A percentile compares a stretch with the other conserved stretches of the same genome.
Conservation (phyloP, 2,797 vertebrate genomes). For the Gephyroberyx darwinii region DNA sequence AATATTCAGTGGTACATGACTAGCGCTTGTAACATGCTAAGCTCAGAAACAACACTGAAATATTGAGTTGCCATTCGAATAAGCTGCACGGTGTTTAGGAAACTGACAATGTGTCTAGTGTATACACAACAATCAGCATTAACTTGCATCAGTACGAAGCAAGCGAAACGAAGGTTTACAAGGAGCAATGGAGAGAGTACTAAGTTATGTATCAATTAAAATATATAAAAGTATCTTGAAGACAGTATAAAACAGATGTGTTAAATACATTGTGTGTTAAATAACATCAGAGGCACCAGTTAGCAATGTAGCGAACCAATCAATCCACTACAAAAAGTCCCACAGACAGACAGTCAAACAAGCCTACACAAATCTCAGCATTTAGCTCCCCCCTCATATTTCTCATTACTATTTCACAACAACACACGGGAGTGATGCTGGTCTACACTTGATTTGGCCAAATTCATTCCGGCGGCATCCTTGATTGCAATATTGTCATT, state of each 20-base stretch:
- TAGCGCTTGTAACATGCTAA: background rate
- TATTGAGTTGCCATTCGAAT: constrained; percentile 11
- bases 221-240: constrained; percentile 34
- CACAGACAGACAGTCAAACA: constrained; percentile 14
- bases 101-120: background rate
- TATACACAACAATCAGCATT: constrained; percentile 27
- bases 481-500: constrained; percentile 72
- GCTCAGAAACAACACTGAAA: constrained; percentile 17
- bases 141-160: background rate
- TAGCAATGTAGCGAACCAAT: constrained; percentile 13
- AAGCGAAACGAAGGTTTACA: constrained; percentile 6
- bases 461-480: constrained; percentile 25
- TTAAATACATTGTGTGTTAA: constrained; percentile 18
- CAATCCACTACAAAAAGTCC: background rate
- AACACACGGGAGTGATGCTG: constrained; percentile 28
- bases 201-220: constrained; percentile 1
- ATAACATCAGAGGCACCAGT: constrained; percentile 52
- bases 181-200: constrained; percentile 7
- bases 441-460: constrained; percentile 57
- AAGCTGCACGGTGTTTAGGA: constrained; percentile 15
- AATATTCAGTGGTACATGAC: constrained; percentile 6
- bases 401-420: constrained; percentile 38
- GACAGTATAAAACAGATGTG: constrained; percentile 42
- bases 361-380: constrained; percentile 18
- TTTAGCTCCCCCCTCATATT: background rate